Evolutionary conservation across 2,113 vertebrate species (phyloP), one percentile per base, ranked within the genome.

Genomic region (Sebastes schlegelii): DNA sequence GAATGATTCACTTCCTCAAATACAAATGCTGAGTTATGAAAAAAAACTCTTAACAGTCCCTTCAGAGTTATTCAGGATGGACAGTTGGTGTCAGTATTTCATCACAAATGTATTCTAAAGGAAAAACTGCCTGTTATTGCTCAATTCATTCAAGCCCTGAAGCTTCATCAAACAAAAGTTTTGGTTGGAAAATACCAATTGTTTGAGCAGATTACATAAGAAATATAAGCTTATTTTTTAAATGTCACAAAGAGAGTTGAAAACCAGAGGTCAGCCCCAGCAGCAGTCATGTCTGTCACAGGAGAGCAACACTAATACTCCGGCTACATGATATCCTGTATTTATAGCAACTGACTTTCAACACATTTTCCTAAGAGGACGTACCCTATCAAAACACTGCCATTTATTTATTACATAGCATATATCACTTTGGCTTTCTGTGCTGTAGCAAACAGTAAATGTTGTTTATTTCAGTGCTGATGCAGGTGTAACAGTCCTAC

Each of bases 341-440:
- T 95, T 94, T 93, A 92, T 95, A 94, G 94, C 82, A 86, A 74
- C 82, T 46, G n/a, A 60, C 80, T 79, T 92, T 91, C 83, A 92
- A 70, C 85, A 91, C 87, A 84, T 84, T 69, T 72, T 73, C 79
- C 48, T n/a, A 7, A 48, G 55, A 79, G 51, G 65, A 21, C 67
- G 1, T 21, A 45, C 48, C 9, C 17, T 3, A 66, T 77, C 26
- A 75, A 83, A 90, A 83, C 48, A 89, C 14, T 4, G 4, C 1
- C 14, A 43, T 73, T 73, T 69, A 46, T 76, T 58, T 75, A 48
- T 79, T 46, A 55, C 12, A 51, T 0, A 34, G 2, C 51, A 14
- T 74, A 46, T 62, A 45, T 82, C 46, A 26, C 2, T 57, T 4
- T 16, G 23, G 16, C n/a, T 71, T 80, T 81, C 8, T 58, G 17